These are phyloP conservation scores for Thymallus thymallus DNA, from an alignment of 2,113 vertebrate species.

Conservation along the genomic window DNA sequence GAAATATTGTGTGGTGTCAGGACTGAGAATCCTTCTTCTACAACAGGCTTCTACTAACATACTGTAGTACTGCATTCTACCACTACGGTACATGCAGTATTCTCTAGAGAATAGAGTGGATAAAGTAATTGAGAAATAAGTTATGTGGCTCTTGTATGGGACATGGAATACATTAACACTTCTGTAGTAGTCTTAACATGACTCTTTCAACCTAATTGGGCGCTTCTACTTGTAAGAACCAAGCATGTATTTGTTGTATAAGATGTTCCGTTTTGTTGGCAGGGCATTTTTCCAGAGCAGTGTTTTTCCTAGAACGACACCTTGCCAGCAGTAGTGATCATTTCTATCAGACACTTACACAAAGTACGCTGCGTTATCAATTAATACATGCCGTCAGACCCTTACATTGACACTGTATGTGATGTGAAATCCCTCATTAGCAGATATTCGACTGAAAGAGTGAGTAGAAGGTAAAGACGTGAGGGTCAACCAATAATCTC, in stretches of 20 bases:
- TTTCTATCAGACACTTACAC: slow-evolving; percentile 60
- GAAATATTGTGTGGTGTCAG: slow-evolving; percentile 43
- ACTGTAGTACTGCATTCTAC: slow-evolving; percentile 1
- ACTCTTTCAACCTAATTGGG: slow-evolving; percentile 47
- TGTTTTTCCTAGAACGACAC: slow-evolving; percentile 59
- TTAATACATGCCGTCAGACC: slow-evolving; percentile 48
- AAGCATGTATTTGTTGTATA: slow-evolving; percentile 49
- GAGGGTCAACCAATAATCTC: slow-evolving; percentile 49
- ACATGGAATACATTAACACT: slow-evolving; percentile 43
- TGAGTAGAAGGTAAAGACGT: slow-evolving; percentile 17
- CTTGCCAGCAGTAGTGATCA: slow-evolving; percentile 52
- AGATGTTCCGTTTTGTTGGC: slow-evolving; percentile 47
- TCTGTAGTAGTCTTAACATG: slow-evolving; percentile 42
- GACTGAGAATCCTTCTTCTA: slow-evolving; percentile 17
- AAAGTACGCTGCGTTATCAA: slow-evolving; percentile 50
- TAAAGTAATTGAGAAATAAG: background rate
- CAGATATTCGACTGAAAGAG: slow-evolving; percentile 56
- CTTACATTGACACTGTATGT: slow-evolving; percentile 8
- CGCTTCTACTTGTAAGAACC: slow-evolving; percentile 23
- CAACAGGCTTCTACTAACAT: slow-evolving; percentile 18
- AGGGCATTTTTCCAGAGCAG: slow-evolving; percentile 59
- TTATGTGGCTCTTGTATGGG: background rate
- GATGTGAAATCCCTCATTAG: slow-evolving; percentile 38
- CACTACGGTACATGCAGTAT: background rate
- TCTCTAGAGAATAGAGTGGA: background rate